Base-by-base conservation (phyloP, 2,888 invertebrate species). In the Gnatocerus cornutus region DNA sequence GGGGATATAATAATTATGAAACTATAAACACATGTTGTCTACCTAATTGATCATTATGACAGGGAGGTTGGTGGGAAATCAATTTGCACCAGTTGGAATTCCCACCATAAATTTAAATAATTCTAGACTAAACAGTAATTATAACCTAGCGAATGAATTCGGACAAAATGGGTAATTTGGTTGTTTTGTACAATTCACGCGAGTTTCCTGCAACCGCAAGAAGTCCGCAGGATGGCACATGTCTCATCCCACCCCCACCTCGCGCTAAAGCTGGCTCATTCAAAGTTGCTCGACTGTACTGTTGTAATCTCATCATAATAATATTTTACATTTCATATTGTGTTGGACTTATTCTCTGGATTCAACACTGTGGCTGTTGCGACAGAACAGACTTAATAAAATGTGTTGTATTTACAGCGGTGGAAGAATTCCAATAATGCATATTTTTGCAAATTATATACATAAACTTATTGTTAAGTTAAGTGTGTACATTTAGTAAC, bases 261-360 rank as follows among this genome's bases (percentile, higher is more conserved):
- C 33, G 56, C 43, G 46, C 69, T 56, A 62, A 69, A 56, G 39
- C 59, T 13, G 66, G 52, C 46, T 83, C 84, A 90, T 90, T 89
- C 87, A 85, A 85, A 85, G 78, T 87, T 89, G 88, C 84, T 88
- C 89, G 90, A 87, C 87, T 90, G 90, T 88, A 87, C 86, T 81
- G 87, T 84, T 80, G 87, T 91, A 91, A 91, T 91, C 91, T 87
- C 89, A 90, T 91, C 90, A 90, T 85, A 84, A 85, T 84, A 85
- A 85, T 84, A 85, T 84, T 85, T 85, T 83, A 83, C 83, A 84
- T 84, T 85, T 83, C 86, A 87, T 86, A 86, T 84, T 83, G 83
- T 83, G 78, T 78, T 81, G 80, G 81, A 79, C 76, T 80, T 79
- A 81, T 79, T 79, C 79, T 76, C 75, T 71, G 78, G 75, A 78